These are phyloP conservation scores for Neomorphus geoffroyi DNA, from an alignment of 2,797 vertebrate species.

Conservation along the genomic window DNA sequence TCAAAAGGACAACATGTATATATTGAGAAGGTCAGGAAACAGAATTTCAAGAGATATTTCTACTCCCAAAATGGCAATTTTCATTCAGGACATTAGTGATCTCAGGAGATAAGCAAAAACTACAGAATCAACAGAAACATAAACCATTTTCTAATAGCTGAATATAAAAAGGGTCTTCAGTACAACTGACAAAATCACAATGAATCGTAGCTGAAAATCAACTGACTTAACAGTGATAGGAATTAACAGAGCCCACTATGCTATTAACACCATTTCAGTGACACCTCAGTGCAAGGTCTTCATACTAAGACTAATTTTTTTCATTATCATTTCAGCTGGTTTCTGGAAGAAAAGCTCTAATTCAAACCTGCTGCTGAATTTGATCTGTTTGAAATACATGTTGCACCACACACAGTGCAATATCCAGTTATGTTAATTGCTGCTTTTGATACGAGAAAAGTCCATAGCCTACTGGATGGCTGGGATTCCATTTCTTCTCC, in stretches of 20 bases:
- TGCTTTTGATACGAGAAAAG: not conserved
- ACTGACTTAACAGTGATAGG: not conserved
- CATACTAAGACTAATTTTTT: not conserved
- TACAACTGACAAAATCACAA: not conserved
- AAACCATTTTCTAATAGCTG: not conserved
- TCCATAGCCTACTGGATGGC: not conserved
- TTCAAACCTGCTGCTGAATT: not conserved
- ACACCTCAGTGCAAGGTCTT: not conserved
- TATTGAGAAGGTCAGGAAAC: not conserved
- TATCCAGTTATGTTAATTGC: not conserved
- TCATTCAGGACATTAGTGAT: not conserved
- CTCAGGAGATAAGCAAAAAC: not conserved
- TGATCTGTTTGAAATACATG: not conserved
- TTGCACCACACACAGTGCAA: not conserved
- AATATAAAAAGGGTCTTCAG: not conserved
- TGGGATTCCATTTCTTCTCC: not conserved
- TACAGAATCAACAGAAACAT: not conserved
- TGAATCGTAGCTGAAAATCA: not conserved
- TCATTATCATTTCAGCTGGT: not conserved
- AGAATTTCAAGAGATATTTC: not conserved
- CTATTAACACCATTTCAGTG: not conserved
- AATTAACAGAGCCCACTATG: not conserved
- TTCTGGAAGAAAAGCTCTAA: not conserved
- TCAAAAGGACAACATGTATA: not conserved
- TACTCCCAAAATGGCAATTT: not conserved